These are phyloP conservation scores for Leptodactylus fuscus DNA, from an alignment of 2,113 vertebrate genomes.

Conservation along the genomic window DNA sequence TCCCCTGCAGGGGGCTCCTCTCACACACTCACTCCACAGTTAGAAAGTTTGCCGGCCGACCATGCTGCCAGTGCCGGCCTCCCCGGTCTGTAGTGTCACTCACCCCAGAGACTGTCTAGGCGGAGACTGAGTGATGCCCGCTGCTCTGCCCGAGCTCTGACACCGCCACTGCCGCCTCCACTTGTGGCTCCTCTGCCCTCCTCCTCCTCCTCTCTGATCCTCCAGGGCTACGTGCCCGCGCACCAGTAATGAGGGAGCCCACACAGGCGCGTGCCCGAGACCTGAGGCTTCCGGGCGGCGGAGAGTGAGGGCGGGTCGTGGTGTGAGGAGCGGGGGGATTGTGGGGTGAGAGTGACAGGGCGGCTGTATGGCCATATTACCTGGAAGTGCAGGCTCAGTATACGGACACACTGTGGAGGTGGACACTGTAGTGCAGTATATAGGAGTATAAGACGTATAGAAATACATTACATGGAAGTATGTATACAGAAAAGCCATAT, in stretches of 20 bases:
- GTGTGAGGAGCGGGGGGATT: background rate
- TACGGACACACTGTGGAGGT: too few species aligned
- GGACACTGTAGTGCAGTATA: background rate
- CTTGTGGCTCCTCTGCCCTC: slow-evolving; percentile 18
- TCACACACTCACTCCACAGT: background rate
- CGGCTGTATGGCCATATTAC: too few species aligned
- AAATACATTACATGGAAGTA: too few species aligned
- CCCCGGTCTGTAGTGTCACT: background rate
- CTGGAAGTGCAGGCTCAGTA: too few species aligned
- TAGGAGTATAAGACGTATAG: too few species aligned
- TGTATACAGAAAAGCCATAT: too few species aligned
- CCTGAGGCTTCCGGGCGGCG: background rate
- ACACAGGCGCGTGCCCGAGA: background rate
- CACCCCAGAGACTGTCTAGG: background rate
- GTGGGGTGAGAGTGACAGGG: too few species aligned
- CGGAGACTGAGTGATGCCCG: background rate
- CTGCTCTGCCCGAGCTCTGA: background rate
- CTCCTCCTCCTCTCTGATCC: slow-evolving; percentile 18
- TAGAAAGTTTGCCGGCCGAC: background rate
- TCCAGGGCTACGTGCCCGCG: background rate
- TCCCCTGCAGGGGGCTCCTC: background rate
- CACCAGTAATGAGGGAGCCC: background rate
- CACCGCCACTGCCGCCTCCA: background rate
- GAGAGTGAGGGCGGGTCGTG: background rate
- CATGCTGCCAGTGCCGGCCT: background rate